Conservation (phyloP, 1,140 invertebrate genomes). For the Drosophila parvula region DNA sequence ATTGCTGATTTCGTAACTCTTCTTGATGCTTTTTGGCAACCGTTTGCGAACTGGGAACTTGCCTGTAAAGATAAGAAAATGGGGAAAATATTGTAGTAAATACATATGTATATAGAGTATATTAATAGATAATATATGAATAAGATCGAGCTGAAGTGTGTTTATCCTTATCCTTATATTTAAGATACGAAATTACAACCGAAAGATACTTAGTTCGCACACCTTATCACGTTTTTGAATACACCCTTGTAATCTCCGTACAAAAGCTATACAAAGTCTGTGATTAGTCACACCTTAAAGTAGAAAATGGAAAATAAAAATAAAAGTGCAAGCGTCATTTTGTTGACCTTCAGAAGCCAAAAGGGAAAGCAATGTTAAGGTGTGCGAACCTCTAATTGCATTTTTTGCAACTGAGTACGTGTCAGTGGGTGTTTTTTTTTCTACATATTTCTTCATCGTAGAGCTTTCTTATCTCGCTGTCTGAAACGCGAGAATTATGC, state of each 20-base stretch:
- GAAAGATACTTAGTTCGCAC: not conserved
- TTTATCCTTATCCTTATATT: not conserved
- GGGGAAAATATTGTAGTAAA: not conserved
- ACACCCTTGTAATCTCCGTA: not conserved
- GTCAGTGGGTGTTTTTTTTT: slow-evolving; percentile 26
- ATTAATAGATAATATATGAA: too few species aligned
- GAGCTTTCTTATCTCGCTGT: slow-evolving; percentile 33
- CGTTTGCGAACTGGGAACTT: slow-evolving; percentile 45
- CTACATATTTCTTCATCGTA: not conserved
- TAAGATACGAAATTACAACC: not conserved
- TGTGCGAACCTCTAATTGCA: slow-evolving; percentile 31
- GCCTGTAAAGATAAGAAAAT: slow-evolving; percentile 41
- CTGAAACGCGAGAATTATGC: slow-evolving; percentile 14
- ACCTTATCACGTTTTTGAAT: not conserved
- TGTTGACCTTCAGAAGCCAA: slow-evolving; percentile 64
- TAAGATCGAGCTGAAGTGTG: too few species aligned
- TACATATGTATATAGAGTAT: not conserved
- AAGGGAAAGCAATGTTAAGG: slow-evolving; percentile 60
- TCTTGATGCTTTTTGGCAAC: slow-evolving; percentile 39
- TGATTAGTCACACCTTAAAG: slow-evolving; percentile 39
- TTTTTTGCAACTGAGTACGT: slow-evolving; percentile 23
- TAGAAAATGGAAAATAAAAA: slow-evolving; percentile 33
- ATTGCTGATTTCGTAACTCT: slow-evolving; percentile 18
- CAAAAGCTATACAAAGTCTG: not conserved
- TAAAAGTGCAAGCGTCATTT: slow-evolving; percentile 54